Evolutionary conservation across 1,140 invertebrate species (phyloP).

Genomic region (Lasioglossum baleicum): DNA sequence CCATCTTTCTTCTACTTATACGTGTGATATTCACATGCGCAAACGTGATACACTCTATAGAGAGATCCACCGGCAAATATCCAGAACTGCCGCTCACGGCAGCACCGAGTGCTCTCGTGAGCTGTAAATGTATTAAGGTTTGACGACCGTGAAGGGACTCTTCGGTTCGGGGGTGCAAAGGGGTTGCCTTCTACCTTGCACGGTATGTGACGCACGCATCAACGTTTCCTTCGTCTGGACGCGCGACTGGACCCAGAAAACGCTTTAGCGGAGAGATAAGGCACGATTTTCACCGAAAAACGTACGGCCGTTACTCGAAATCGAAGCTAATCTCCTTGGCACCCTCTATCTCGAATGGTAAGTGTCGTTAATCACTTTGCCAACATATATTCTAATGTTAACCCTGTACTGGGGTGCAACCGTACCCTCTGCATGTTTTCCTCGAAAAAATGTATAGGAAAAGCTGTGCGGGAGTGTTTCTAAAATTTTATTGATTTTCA

Average conservation of each 20-base stretch:
- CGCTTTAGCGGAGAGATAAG: conserved; percentile 19
- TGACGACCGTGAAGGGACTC: conserved; percentile 77
- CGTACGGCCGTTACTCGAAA: not conserved
- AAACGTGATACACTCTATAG: conserved; percentile 76
- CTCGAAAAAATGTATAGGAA: no score
- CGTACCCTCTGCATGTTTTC: no score
- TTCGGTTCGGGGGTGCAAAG: conserved; percentile 41
- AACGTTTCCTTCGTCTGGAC: conserved; percentile 29
- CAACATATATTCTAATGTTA: no score
- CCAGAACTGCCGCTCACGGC: conserved; percentile 61
- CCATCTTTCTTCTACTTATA: conserved; percentile 79
- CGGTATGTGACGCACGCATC: conserved; percentile 53
- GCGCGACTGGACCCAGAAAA: conserved; percentile 31
- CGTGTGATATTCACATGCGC: conserved; percentile 77
- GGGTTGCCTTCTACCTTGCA: conserved; percentile 51
- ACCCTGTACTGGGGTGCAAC: no score
- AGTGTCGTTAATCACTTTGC: no score
- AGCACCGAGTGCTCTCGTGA: conserved; percentile 67
- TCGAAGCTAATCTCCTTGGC: not conserved
- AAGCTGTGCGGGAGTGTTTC: no score
- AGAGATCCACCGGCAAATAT: conserved; percentile 71
- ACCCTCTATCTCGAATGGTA: no score
- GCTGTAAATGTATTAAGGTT: conserved; percentile 81
- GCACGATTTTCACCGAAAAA: not conserved
- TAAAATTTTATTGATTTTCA: no score